Percentiles rank a stretch among this genome's conserved stretches.
phyloP scores from a whole-genome alignment of 2,797 vertebrate species.

The Potorous gilbertii region DNA sequence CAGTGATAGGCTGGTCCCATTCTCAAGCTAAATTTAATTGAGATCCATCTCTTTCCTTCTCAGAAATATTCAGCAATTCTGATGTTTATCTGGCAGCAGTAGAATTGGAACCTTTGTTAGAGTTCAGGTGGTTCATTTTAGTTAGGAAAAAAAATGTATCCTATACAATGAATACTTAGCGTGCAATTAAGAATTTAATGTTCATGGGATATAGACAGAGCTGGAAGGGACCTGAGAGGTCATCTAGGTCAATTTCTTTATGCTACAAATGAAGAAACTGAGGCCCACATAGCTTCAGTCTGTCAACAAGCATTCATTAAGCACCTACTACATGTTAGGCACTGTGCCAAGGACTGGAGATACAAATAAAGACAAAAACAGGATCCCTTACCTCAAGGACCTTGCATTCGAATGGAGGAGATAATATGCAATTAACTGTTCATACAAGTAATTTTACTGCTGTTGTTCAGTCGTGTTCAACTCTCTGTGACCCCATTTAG shows the following conservation, averaged over 20 bases:
- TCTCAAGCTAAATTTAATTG: slow-evolving; percentile 25
- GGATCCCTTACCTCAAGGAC: background rate
- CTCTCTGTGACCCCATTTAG: background rate
- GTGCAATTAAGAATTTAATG: background rate
- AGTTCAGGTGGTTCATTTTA: background rate
- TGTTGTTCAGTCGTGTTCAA: background rate
- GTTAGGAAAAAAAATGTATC: background rate
- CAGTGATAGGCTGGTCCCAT: background rate
- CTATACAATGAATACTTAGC: background rate
- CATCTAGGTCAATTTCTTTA: background rate
- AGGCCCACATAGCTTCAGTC: background rate
- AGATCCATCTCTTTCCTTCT: background rate
- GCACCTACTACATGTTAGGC: background rate
- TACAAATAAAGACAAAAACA: background rate
- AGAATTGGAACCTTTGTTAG: background rate
- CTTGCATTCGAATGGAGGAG: background rate
- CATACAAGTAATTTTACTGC: background rate
- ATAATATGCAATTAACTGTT: background rate
- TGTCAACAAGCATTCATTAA: background rate
- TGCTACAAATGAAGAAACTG: background rate
- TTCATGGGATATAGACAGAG: background rate
- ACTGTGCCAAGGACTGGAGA: background rate
- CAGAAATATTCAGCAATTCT: background rate
- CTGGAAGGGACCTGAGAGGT: background rate
- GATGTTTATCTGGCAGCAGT: background rate